A percentile compares a stretch with the other conserved stretches of the same genome.
These are phyloP conservation scores for Monopis laevigella DNA, from an alignment of 2,888 invertebrate species.

Conservation along the genomic window DNA sequence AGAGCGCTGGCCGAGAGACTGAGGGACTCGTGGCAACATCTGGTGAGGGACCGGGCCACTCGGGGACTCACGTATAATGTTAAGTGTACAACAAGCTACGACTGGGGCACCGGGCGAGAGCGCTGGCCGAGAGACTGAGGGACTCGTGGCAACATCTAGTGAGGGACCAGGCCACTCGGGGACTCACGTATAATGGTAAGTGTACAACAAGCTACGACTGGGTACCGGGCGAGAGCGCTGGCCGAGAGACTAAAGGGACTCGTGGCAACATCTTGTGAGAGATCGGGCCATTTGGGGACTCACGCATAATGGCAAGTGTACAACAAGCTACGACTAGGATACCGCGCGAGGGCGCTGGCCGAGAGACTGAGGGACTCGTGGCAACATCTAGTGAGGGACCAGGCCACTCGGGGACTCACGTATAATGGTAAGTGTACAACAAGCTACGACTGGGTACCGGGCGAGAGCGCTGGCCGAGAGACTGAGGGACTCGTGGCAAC, in stretches of 20 bases:
- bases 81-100: too few relatives aligned
- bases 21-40: conserved; percentile 92
- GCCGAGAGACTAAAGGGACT: too few relatives aligned
- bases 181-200: conserved; percentile 91
- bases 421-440: too few relatives aligned
- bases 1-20: conserved; percentile 71
- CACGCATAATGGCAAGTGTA: too few relatives aligned
- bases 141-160: conserved; percentile 94
- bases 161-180: conserved; percentile 85
- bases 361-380: conserved; percentile 83
- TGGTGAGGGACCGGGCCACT: conserved; percentile 87
- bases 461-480: conserved; percentile 70
- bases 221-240: too few relatives aligned
- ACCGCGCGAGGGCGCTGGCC: conserved; percentile 70
- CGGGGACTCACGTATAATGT: conserved; percentile 89
- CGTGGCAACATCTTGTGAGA: conserved; percentile 83
- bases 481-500: conserved; percentile 91
- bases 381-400: conserved; percentile 90
- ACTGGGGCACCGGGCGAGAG: conserved; percentile 69
- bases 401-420: conserved; percentile 86
- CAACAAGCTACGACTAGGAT: conserved; percentile 68
- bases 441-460: too few relatives aligned
- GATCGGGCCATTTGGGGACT: conserved; percentile 79
- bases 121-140: conserved; percentile 72
- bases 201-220: too few relatives aligned